phyloP scores from a whole-genome alignment of 2,888 invertebrate genomes.

The Dendrolimus houi region DNA sequence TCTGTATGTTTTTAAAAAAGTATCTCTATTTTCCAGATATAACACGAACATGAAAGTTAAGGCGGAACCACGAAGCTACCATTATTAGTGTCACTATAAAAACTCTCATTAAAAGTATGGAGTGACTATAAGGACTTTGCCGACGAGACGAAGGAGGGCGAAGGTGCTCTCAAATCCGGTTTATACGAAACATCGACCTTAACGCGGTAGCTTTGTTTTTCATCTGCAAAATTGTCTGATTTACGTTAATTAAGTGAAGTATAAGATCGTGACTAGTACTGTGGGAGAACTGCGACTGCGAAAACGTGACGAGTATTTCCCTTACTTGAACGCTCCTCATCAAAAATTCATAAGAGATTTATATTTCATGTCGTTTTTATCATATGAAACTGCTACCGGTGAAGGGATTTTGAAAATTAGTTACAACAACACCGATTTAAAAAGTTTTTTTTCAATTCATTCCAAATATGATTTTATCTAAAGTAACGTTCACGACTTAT shows the following conservation, averaged over 20 bases:
- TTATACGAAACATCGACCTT: conserved; percentile 49
- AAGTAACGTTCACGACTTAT: too few relatives aligned
- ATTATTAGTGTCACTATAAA: conserved; percentile 41
- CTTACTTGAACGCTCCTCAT: conserved; percentile 5
- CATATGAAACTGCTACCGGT: too few relatives aligned
- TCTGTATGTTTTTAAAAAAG: too few relatives aligned
- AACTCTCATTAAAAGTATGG: conserved; percentile 46
- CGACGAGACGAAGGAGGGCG: conserved; percentile 15
- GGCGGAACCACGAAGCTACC: not conserved
- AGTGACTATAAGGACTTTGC: conserved; percentile 10
- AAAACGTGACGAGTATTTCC: conserved; percentile 42
- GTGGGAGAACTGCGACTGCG: conserved; percentile 41
- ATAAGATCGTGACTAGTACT: conserved; percentile 73
- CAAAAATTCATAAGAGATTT: not conserved
- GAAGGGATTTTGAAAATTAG: too few relatives aligned
- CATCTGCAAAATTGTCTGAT: conserved; percentile 68
- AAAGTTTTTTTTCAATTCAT: too few relatives aligned
- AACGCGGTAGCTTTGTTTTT: conserved; percentile 50
- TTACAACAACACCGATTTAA: too few relatives aligned
- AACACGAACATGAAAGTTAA: too few relatives aligned
- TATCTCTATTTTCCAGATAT: too few relatives aligned
- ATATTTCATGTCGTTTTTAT: too few relatives aligned
- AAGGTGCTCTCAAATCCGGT: conserved; percentile 46
- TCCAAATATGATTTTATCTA: too few relatives aligned
- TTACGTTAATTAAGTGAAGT: conserved; percentile 75